These are phyloP conservation scores for Heliconius himera DNA, from an alignment of 1,140 invertebrate species.

Conservation along the genomic window DNA sequence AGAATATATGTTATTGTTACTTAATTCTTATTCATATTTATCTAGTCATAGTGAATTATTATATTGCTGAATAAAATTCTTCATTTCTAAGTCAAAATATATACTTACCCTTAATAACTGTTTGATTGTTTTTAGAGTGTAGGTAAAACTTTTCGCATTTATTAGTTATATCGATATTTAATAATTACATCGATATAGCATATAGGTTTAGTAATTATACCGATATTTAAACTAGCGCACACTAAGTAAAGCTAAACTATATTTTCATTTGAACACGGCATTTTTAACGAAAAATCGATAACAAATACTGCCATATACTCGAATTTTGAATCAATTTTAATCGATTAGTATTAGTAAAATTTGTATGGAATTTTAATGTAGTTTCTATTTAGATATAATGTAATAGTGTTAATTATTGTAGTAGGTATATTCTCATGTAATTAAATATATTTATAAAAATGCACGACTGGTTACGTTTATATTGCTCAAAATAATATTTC, in stretches of 20 bases:
- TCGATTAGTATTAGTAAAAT: constrained; percentile 48
- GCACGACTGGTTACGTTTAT: not conserved
- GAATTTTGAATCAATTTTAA: constrained; percentile 68
- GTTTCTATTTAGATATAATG: constrained; percentile 40
- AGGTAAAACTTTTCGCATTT: not conserved
- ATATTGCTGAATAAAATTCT: not conserved
- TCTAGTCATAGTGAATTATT: not conserved
- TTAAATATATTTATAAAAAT: constrained; percentile 9
- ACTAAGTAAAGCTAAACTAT: constrained; percentile 2
- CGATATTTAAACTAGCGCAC: constrained; percentile 1
- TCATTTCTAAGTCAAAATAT: not conserved
- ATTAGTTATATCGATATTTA: not conserved
- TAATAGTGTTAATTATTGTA: constrained; percentile 17
- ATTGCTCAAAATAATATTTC: not conserved
- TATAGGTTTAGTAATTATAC: not conserved
- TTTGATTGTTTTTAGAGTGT: not conserved
- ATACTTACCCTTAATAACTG: not conserved
- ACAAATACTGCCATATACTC: constrained; percentile 70
- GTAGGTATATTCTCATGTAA: constrained; percentile 20
- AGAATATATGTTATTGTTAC: not conserved
- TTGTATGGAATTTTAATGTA: constrained; percentile 61
- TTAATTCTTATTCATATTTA: not conserved
- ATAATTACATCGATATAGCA: not conserved
- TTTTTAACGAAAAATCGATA: constrained; percentile 21
- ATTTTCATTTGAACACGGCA: constrained; percentile 8